Base-by-base conservation (phyloP, 2,797 vertebrate genomes). In the Aplochiton taeniatus region DNA sequence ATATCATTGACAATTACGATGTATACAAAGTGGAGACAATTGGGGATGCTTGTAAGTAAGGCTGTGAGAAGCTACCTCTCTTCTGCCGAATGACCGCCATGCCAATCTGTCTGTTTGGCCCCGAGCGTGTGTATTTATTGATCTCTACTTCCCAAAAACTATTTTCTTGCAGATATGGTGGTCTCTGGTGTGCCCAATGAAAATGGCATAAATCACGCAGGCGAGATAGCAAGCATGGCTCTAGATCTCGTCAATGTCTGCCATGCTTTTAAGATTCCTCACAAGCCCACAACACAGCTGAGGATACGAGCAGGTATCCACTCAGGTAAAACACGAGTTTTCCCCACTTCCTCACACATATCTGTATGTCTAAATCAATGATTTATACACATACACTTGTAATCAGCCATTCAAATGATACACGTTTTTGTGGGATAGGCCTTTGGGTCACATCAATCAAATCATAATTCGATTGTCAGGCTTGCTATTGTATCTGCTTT, bases 11-110 rank as follows among this genome's bases (percentile, higher is more conserved):
- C 79, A 93, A 89, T 76, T 92, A 93, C 0, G 92, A 93, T 0
- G 90, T 94, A 53, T 93, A 93, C 81, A 93, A 93, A 82, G 92
- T 94, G 72, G 91, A 92, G 73, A 94, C 92, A 9, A 92, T 93
- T 45, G 92, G 91, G 10, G 92, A 94, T 76, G 92, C 92, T 18
- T 94, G 92, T 93, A 70, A 85, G 92, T 90, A 41, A 41, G 57
- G 5, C 16, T 45, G 52, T 4, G 13, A 50, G n/a, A 11, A 31
- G 20, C 11, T 9, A 10, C 5, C 18, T 20, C n/a, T 62, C n/a
- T 10, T 73, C n/a, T 31, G 31, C 31, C 2, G 31, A 31, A 2
- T 31, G 31, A 31, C 6, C 31, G 6, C 31, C 6, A 31, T 31
- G 31, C 3, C 9, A 46, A 50, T 50, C 20, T 70, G 12, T 20